A percentile compares a stretch with the other conserved stretches of the same genome.
These are phyloP conservation scores for Anthoscopus minutus DNA, from an alignment of 2,113 vertebrate species.

Conservation along the genomic window DNA sequence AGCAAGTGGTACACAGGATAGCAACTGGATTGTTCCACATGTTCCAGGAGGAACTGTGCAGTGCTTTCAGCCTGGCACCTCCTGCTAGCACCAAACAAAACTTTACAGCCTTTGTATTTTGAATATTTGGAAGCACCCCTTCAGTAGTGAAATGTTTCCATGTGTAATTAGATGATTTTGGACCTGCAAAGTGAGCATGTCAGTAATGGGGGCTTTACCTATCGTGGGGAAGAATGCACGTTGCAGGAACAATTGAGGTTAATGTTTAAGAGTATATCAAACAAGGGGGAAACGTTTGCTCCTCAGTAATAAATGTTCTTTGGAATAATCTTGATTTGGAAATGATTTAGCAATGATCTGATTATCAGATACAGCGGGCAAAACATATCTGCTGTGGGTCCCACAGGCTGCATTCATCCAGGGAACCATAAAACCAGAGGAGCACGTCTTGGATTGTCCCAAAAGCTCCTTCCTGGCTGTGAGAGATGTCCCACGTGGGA, in stretches of 20 bases:
- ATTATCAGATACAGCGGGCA: neutral
- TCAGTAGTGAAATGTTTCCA: neutral
- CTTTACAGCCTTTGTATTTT: neutral
- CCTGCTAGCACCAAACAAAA: neutral
- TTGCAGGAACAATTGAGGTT: neutral
- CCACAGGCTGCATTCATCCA: neutral
- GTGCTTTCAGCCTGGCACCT: neutral
- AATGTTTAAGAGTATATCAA: neutral
- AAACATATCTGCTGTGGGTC: neutral
- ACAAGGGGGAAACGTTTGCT: neutral
- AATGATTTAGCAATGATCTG: neutral
- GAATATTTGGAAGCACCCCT: neutral
- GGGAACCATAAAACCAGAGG: neutral
- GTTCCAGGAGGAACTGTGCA: neutral
- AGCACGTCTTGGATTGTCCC: neutral
- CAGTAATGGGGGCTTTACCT: neutral
- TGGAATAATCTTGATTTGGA: neutral
- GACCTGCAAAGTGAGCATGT: neutral
- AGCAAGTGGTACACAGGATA: neutral
- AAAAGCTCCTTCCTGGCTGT: neutral
- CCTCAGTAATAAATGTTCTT: neutral
- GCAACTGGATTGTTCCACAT: neutral
- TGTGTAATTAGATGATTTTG: neutral
- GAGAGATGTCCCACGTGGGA: neutral
- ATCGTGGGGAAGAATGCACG: fast-evolving